Evolutionary conservation across 30 jellyfish, hydroid and myxozoan genomes (phyloP).

Genomic region (Chrysaora quinquecirrha): DNA sequence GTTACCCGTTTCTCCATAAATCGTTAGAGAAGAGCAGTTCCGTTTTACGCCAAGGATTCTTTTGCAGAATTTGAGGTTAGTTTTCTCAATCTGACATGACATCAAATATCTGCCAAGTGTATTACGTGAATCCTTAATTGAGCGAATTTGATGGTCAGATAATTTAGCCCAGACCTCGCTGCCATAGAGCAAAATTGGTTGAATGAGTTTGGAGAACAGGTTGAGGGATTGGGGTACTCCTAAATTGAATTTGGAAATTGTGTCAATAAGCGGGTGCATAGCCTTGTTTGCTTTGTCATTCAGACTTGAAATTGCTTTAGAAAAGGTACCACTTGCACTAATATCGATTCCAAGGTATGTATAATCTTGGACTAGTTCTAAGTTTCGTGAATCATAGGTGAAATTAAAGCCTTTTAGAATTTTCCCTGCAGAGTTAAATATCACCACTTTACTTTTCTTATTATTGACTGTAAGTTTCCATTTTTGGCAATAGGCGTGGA

Average conservation of each 20-base stretch:
- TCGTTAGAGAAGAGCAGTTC: conserved; percentile 2
- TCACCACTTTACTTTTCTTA: conserved; percentile 6
- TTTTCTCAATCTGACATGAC: background rate
- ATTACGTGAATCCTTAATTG: too few species aligned
- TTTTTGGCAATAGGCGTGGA: background rate
- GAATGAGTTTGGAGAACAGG: background rate
- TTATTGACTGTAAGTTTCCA: conserved; percentile 22
- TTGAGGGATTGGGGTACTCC: background rate
- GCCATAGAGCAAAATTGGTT: conserved; percentile 29
- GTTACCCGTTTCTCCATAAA: conserved; percentile 26
- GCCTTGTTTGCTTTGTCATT: conserved; percentile 23
- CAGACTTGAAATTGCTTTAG: background rate
- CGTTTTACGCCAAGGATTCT: background rate
- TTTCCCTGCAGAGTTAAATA: conserved; percentile 7
- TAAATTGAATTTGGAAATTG: conserved; percentile 10
- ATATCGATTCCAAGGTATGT: conserved; percentile 11
- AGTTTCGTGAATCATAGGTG: background rate
- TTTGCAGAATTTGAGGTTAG: conserved; percentile 14
- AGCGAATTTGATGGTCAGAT: conserved; percentile 9
- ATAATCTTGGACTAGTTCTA: conserved; percentile 19
- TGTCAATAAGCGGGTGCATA: conserved; percentile 1
- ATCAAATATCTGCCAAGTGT: background rate
- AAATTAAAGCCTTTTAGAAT: conserved; percentile 1
- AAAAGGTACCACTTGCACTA: conserved; percentile 5
- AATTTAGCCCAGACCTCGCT: conserved; percentile 1